Evolutionary conservation across 2,113 vertebrate species (phyloP), one percentile per base, ranked within the genome.

Genomic region (Bufo bufo): DNA sequence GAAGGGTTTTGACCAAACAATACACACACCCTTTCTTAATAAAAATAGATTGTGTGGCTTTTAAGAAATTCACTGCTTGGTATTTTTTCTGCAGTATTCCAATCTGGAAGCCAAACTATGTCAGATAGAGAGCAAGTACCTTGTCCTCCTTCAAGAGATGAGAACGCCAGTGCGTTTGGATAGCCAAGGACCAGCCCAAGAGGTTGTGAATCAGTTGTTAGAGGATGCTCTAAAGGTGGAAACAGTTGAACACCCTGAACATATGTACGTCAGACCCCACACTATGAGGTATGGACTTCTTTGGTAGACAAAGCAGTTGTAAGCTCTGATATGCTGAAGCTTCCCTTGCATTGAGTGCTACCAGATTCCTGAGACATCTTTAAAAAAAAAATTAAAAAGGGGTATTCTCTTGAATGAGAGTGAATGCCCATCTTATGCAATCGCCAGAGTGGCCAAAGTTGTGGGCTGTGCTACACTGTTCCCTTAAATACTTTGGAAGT

Each of bases 111-210:
- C 98, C 90, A 98, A 97, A 90, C 91, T 99, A 82, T 99, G 98
- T 91, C 98, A 99, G 92, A 95, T 98, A 90, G 98, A 99, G 93
- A 99, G 98, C 82, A 99, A 99, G 87, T 98, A 99, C 90, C 91
- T 99, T 93, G 97, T 98, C 86, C 92, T 99, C 83, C 97, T 99
- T 50, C 98, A 99, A 92, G 98, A 99, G 90, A 92, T 98, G 94
- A 97, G 96, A 91, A 95, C 91, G 11, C 98, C 98, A 0, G 95
- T 98, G 54, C 98, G 96, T 89, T 97, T 97, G 0, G 95, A 96
- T 19, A 97, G 96, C 59, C 95, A 95, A 88, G 96, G 91, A 3
- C 95, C 96, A 0, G 92, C 95, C n/a, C 93, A 91, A 0, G 97
- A 98, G 0, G 96, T 99, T 90, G 97, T 99, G 54, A 96, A 96